Evolutionary conservation across 2,888 invertebrate genomes (phyloP), one percentile per base, ranked within the genome.

Genomic region (Nowickia ferox): DNA sequence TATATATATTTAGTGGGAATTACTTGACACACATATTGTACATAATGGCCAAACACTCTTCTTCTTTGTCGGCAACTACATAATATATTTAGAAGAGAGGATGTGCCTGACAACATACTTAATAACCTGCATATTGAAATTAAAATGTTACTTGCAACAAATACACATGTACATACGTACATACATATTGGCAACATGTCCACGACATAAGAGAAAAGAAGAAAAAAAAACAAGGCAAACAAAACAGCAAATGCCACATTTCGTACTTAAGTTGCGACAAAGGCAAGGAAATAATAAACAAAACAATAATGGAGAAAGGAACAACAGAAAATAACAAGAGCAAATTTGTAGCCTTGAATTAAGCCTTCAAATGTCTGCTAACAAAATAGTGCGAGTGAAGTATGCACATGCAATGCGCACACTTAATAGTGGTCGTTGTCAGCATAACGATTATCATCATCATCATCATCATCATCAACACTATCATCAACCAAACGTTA

Each of bases 321-420:
- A 71, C 38, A 76, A 59, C 61, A 65, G 42, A 51, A 55, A 76
- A 17, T 55, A 57, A n/a, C 40, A 63, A 55, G 57, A 57, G 53
- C 19, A 79, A 71, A 30, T 30, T 6, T 30, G 57, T 66, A 84
- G 71, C 80, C 80, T 84, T 76, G 80, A 84, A 84, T 76, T 71
- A 59, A 71, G 51, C 69, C 48, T 48, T 48, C 57, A 75, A 79
- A 84, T 76, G 75, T 30, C 71, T 71, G 48, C 30, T 17, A 59
- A 80, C 51, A 19, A 75, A 65, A 79, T 48, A 61, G 46, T 80
- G 30, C 30, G 30, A 30, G 30, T 30, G 30, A 30, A 57, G 40
- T 61, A 69, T 69, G 15, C 22, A 40, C 15, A 15, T 48, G 15
- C 30, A 30, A n/a, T 46, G 2, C 13, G 46, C 48, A 13, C n/a